A percentile compares a stretch with the other conserved stretches of the same genome.
phyloP scores from a whole-genome alignment of 1,140 invertebrate species.

The Drosophila albomicans region DNA sequence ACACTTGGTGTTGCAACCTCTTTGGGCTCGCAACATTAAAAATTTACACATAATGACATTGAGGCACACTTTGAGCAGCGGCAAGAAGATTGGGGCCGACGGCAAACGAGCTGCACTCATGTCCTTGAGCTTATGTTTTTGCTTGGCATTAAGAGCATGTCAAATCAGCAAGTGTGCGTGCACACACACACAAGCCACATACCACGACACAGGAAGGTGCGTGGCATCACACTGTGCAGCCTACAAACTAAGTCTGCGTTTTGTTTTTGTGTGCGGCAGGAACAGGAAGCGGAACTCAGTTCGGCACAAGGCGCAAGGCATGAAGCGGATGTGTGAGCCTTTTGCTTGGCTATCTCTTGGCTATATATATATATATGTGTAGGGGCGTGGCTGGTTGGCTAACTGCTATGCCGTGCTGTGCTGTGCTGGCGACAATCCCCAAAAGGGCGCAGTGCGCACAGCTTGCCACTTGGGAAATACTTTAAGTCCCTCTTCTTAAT shows the following conservation, averaged over 20 bases:
- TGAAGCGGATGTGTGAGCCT: conserved; percentile 46
- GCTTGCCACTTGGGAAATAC: conserved; percentile 62
- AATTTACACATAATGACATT: conserved; percentile 74
- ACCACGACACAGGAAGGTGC: conserved; percentile 15
- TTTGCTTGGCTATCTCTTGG: conserved; percentile 26
- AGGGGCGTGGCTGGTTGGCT: conserved; percentile 5
- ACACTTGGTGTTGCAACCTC: conserved; percentile 39
- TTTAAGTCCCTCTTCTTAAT: conserved; percentile 79
- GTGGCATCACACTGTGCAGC: conserved; percentile 35
- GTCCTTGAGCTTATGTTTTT: conserved; percentile 79
- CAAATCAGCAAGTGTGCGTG: conserved; percentile 36
- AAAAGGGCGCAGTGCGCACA: conserved; percentile 29
- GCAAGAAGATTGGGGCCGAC: background rate
- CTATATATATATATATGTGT: no score
- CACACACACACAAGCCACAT: background rate
- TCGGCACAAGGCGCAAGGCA: background rate
- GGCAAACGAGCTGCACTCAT: conserved; percentile 28
- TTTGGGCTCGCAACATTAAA: conserved; percentile 71
- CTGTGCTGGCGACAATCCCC: conserved; percentile 9
- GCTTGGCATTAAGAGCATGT: conserved; percentile 79
- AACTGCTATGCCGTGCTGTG: background rate
- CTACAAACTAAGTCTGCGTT: conserved; percentile 63
- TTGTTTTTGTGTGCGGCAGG: conserved; percentile 42
- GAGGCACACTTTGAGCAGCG: conserved; percentile 30
- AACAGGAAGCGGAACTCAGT: conserved; percentile 47